Evolutionary conservation across 2,113 vertebrate genomes (phyloP).

Genomic region (Tor tambroides): DNA sequence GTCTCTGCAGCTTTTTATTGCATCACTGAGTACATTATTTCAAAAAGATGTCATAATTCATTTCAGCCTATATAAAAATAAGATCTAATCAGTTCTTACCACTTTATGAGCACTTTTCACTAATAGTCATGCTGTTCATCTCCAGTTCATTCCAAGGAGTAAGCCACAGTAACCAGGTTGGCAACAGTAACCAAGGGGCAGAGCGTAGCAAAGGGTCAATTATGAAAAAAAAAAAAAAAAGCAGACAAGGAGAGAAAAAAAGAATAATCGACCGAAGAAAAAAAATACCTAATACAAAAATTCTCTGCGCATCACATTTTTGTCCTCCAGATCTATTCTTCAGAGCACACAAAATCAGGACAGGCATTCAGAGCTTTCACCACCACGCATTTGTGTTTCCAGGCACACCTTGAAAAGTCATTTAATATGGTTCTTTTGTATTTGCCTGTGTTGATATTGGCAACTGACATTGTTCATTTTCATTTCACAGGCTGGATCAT

Average conservation of each 20-base stretch:
- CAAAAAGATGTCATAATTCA: not conserved
- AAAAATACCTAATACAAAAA: not conserved
- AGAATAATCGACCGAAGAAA: not conserved
- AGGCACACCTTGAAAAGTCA: conserved; percentile 29
- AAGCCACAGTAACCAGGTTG: not conserved
- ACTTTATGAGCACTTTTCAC: not conserved
- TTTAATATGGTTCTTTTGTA: not conserved
- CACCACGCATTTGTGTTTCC: conserved; percentile 2
- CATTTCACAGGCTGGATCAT: not conserved
- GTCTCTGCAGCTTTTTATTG: not conserved
- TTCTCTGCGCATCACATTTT: not conserved
- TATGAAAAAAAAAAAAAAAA: not conserved
- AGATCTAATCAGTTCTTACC: not conserved
- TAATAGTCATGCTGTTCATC: not conserved
- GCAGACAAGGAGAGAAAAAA: not conserved
- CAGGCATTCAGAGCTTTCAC: not conserved
- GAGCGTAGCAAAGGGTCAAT: not conserved
- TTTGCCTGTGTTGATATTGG: conserved; percentile 1
- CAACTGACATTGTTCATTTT: not conserved
- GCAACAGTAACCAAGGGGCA: not conserved
- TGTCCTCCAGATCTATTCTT: not conserved
- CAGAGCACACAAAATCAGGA: not conserved
- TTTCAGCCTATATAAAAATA: not conserved
- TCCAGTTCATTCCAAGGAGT: not conserved
- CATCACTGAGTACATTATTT: not conserved